Evolutionary conservation across 2,113 vertebrate species (phyloP).

Genomic region (Chaenocephalus aceratus): DNA sequence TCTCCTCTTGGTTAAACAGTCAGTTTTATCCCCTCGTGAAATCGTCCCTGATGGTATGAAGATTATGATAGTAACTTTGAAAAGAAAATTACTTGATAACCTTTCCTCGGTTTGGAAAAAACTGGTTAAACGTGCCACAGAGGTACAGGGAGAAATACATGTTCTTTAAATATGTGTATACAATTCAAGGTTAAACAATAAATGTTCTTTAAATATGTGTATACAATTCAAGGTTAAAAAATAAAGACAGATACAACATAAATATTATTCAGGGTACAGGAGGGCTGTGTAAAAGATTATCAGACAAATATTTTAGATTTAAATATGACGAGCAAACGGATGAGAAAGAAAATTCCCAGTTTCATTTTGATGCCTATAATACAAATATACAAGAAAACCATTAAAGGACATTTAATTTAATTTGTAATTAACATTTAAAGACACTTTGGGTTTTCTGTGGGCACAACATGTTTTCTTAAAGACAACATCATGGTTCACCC

Average conservation of each 20-base stretch:
- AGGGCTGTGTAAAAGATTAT: background rate
- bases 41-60: constrained; percentile 21
- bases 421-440: no score
- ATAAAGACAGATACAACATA: background rate
- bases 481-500: no score
- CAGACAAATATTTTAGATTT: background rate
- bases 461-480: no score
- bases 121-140: background rate
- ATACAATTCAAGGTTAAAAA: background rate
- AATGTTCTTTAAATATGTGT: constrained; percentile 8
- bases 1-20: no score
- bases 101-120: background rate
- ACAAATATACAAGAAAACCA: no score
- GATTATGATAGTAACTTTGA: constrained; percentile 25
- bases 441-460: no score
- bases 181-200: background rate
- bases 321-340: background rate
- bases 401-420: no score
- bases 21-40: background rate
- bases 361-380: no score
- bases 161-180: constrained; percentile 16
- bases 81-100: constrained; percentile 28
- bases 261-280: background rate
- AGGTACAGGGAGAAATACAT: constrained; percentile 1
- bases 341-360: no score